Conservation (phyloP, 2,113 vertebrate genomes). For the Sander lucioperca region DNA sequence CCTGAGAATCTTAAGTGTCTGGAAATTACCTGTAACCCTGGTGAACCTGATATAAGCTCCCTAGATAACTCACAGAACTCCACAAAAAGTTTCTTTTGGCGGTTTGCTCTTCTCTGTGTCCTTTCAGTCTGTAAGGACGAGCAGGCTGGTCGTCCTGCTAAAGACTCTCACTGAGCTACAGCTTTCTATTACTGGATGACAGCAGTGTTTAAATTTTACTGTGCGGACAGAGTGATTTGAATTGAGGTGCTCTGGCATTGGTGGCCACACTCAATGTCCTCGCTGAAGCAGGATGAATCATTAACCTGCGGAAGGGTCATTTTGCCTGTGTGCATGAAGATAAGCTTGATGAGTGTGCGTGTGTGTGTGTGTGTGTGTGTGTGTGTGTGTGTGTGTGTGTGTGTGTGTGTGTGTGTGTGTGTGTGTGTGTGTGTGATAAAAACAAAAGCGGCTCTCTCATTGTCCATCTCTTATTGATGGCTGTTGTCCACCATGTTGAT, state of each 20-base stretch:
- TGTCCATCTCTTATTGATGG: neutral
- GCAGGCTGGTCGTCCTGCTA: neutral
- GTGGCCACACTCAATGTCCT: constrained; percentile 31
- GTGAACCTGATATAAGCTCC: constrained; percentile 8
- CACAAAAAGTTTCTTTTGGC: neutral
- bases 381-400: constrained; percentile 36
- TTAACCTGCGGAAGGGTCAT: constrained; percentile 35
- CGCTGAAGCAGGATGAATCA: constrained; percentile 46
- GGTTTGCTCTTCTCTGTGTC: constrained; percentile 29
- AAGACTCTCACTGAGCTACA: neutral
- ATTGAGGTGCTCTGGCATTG: constrained; percentile 22
- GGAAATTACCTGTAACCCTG: constrained; percentile 27
- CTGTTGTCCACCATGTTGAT: neutral
- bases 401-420: constrained; percentile 37
- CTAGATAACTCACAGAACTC: neutral
- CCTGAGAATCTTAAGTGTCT: constrained; percentile 16
- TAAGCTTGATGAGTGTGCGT: constrained; percentile 15
- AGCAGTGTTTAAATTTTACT: constrained; percentile 18
- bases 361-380: constrained; percentile 36
- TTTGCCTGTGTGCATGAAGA: constrained; percentile 33
- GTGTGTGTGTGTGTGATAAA: constrained; percentile 20
- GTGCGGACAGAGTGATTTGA: constrained; percentile 27
- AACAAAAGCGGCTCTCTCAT: too few relatives aligned
- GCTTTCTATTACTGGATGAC: constrained; percentile 3
- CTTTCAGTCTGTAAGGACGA: constrained; percentile 9